Percentiles rank a stretch among this genome's conserved stretches.
These are phyloP conservation scores for Sarotherodon lohbergeri DNA, from an alignment of 2,113 vertebrate species.

Conservation along the genomic window DNA sequence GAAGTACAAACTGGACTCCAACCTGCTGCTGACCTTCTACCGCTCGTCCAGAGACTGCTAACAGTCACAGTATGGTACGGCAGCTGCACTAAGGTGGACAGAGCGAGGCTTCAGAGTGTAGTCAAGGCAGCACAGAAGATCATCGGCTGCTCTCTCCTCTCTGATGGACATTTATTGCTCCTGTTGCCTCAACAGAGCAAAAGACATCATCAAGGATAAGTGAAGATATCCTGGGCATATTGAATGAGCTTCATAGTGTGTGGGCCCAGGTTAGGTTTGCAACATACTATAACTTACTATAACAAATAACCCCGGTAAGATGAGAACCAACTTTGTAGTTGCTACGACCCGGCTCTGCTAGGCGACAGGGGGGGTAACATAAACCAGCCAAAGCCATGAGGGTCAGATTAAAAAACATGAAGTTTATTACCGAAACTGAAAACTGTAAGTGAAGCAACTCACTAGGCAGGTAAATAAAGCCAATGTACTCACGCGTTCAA, in stretches of 20 bases:
- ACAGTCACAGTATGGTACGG: background rate
- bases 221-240: background rate
- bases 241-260: background rate
- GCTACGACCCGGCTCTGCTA: background rate
- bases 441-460: rapidly evolving
- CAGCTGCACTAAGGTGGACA: background rate
- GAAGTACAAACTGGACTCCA: background rate
- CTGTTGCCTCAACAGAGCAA: background rate
- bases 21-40: background rate
- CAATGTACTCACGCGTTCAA: background rate
- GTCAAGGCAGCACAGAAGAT: background rate
- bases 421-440: rapidly evolving
- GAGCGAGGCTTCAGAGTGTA: background rate
- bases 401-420: background rate
- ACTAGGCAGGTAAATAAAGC: background rate
- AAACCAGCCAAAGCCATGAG: background rate
- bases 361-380: rapidly evolving
- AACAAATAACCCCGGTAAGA: background rate
- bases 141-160: background rate
- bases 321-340: background rate
- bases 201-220: background rate
- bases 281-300: background rate
- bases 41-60: background rate
- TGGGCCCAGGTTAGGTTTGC: background rate
- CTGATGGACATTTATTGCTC: background rate